Conservation (phyloP, 2,888 invertebrate species). For the Orgyia antiqua region DNA sequence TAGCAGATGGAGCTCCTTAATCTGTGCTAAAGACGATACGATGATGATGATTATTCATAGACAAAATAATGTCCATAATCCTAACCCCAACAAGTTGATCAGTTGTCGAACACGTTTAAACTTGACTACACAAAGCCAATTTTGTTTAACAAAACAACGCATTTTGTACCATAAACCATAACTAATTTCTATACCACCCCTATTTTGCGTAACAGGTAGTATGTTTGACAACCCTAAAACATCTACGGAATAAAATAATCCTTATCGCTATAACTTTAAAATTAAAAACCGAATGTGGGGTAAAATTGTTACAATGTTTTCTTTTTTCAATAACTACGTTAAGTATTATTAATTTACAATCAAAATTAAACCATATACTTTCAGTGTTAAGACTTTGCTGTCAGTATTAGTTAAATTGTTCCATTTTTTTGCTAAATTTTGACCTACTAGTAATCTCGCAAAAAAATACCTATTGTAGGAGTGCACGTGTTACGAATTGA, state of each 20-base stretch:
- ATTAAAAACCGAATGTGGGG: conserved; percentile 3
- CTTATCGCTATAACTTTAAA: conserved; percentile 4
- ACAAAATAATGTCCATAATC: conserved; percentile 1
- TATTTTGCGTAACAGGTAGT: conserved; percentile 49
- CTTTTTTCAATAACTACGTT: no score
- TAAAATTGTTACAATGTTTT: no score
- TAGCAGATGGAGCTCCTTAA: no score
- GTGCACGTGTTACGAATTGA: conserved; percentile 39
- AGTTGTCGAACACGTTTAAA: conserved; percentile 21
- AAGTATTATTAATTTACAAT: no score
- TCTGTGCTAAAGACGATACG: no score
- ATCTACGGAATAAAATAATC: conserved; percentile 11
- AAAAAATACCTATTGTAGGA: conserved; percentile 32
- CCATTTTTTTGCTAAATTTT: conserved; percentile 30
- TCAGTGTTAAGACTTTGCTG: no score
- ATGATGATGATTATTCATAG: no score
- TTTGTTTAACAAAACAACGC: conserved; percentile 29
- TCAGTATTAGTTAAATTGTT: no score
- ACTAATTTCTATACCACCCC: conserved; percentile 31
- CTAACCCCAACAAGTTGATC: conserved; percentile 14
- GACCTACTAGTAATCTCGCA: conserved; percentile 32
- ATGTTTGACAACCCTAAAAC: conserved; percentile 7
- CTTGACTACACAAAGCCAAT: conserved; percentile 24
- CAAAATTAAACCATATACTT: no score
- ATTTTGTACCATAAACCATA: conserved; percentile 20